These are phyloP conservation scores for Belonocnema kinseyi DNA, from an alignment of 1,140 invertebrate genomes.

Conservation along the genomic window DNA sequence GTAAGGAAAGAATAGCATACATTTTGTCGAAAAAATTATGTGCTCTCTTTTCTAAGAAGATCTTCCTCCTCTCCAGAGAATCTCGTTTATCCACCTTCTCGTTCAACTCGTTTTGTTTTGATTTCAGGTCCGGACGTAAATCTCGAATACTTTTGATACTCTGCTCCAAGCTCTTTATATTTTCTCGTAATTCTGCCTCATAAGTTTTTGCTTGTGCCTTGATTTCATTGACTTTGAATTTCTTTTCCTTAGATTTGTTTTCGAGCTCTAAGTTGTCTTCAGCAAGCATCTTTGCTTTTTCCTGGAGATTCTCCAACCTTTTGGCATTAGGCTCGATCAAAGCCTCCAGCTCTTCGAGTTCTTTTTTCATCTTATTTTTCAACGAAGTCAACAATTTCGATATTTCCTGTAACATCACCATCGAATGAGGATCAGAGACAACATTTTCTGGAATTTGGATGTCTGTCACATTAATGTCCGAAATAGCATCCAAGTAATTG, in stretches of 20 bases:
- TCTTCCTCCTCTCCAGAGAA: background rate
- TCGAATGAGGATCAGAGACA: background rate
- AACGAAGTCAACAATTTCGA: background rate
- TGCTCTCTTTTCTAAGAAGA: background rate
- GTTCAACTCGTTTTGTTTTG: background rate
- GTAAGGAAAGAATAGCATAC: background rate
- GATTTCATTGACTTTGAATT: slow-evolving; percentile 1
- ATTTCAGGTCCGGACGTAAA: background rate
- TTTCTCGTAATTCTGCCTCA: background rate
- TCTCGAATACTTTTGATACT: slow-evolving; percentile 4
- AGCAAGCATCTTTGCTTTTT: background rate
- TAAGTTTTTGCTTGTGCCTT: background rate
- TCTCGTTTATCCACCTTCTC: slow-evolving; percentile 7
- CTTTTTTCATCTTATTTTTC: background rate
- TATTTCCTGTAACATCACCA: background rate
- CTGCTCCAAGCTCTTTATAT: slow-evolving; percentile 2
- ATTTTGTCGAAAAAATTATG: background rate
- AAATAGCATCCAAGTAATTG: background rate
- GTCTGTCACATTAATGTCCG: background rate
- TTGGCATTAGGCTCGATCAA: background rate
- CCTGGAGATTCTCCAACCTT: background rate
- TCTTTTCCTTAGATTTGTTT: background rate
- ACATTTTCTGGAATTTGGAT: slow-evolving; percentile 20
- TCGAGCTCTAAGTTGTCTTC: background rate
- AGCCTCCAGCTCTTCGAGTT: background rate